These are phyloP conservation scores for Cairina moschata DNA, from an alignment of 2,113 vertebrate species.

Conservation along the genomic window DNA sequence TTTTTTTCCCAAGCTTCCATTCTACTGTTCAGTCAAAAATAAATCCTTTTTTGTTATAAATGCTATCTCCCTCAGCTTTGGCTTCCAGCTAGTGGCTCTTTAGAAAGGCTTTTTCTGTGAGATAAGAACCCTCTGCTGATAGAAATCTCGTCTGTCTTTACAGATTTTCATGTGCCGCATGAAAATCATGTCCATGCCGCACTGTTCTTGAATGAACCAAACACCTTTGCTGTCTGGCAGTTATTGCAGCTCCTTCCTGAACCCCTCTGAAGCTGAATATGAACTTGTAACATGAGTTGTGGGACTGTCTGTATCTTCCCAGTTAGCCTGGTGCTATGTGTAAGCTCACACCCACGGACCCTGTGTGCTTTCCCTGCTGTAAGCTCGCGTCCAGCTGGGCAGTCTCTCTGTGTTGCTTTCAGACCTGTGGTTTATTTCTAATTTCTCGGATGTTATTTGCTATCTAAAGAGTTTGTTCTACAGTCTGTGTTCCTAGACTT, in stretches of 20 bases:
- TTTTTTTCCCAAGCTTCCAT: background rate
- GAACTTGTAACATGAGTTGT: background rate
- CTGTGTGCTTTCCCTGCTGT: accelerated
- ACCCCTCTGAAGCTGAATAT: background rate
- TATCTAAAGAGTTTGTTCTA: background rate
- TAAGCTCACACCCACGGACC: background rate
- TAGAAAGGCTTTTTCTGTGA: background rate
- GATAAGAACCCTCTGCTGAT: background rate
- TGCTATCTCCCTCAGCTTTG: background rate
- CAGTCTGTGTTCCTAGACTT: background rate
- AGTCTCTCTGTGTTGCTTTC: background rate
- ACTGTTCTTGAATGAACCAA: background rate
- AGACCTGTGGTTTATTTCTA: background rate
- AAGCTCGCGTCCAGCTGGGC: background rate
- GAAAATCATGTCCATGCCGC: accelerated
- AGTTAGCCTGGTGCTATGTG: background rate
- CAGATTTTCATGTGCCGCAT: accelerated
- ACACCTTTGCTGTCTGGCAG: background rate
- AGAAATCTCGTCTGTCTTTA: background rate
- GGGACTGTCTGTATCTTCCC: background rate
- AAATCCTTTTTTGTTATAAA: background rate
- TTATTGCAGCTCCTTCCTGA: background rate
- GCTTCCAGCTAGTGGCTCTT: background rate
- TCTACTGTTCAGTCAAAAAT: background rate
- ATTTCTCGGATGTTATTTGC: background rate